Base-by-base conservation (phyloP, 2,888 invertebrate species). In the Aricia artaxerxes region DNA sequence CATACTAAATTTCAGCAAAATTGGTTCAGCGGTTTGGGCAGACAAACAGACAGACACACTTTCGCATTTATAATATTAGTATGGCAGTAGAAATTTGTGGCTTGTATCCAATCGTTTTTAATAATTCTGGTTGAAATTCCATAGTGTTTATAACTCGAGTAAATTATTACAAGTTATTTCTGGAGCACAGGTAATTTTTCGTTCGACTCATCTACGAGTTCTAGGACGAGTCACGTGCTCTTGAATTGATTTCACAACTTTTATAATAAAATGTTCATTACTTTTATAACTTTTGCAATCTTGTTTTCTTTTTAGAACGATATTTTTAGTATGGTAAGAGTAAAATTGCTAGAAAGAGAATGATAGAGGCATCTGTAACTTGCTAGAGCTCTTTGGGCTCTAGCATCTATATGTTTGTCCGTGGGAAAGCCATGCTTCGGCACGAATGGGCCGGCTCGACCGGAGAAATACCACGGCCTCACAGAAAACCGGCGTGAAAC, bases 171-270 rank as follows among this genome's bases (percentile, higher is more conserved):
- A 53, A 11, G 53, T 13, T 76, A 76, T 76, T 76, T 76, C 35
- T 53, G 76, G 57, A 76, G 53, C 24, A 16, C 44, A 44, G 40
- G 73, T 73, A 53, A 57, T 76, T 76, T 35, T 76, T 57, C 11
- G 35, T 49, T 75, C 57, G 76, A 57, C 16, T 57, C 76, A 76
- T 76, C 64, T 31, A 64, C 2, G 31, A 38, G 35, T 38, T 38
- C 1, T 4, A 4, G 4, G 3, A 38, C 40, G 40, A 35, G 69
- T 69, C 35, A 4, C 69, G 35, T 24, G 69, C 35, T 69, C 69
- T 35, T 38, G 69, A 69, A 69, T 38, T 69, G 38, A 69, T 69
- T 35, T 69, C 35, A 1, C 13, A 16, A 13, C 11, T 69, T 69
- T 69, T 69, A 64, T 7, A 61, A 64, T 7, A 61, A 31, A 24